A percentile compares a stretch with the other conserved stretches of the same genome.
These are phyloP conservation scores for Helarctos malayanus DNA, from an alignment of 2,797 vertebrate genomes.

Conservation along the genomic window DNA sequence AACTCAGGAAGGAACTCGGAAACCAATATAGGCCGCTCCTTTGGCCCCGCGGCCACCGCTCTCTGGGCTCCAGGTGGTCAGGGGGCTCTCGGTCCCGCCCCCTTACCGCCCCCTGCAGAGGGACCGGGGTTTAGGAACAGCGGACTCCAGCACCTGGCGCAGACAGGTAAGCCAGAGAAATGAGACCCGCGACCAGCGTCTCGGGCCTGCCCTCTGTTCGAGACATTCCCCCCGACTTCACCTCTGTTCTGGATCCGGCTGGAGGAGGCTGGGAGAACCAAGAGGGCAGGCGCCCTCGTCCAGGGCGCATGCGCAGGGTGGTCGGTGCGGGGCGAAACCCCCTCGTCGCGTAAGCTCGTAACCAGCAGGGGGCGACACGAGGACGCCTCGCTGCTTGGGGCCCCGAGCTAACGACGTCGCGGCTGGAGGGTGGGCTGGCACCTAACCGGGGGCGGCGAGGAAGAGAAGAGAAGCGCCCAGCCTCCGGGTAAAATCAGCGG, in stretches of 20 bases:
- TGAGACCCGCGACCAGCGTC: background rate
- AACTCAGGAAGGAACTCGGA: background rate
- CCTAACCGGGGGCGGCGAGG: accelerated
- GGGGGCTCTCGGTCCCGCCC: background rate
- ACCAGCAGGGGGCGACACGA: conserved; percentile 60
- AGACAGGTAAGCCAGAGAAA: background rate
- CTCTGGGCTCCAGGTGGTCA: background rate
- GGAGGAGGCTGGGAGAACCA: accelerated
- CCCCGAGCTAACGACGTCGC: accelerated
- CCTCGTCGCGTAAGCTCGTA: accelerated
- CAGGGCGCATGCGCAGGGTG: background rate
- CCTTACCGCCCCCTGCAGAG: background rate
- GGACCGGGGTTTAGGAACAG: background rate
- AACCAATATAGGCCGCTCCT: background rate
- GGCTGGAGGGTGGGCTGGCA: accelerated
- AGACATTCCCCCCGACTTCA: background rate
- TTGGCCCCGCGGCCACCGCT: background rate
- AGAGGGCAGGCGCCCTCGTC: accelerated
- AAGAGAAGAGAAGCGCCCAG: background rate
- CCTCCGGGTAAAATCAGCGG: accelerated
- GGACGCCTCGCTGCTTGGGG: background rate
- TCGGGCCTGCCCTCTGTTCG: no score
- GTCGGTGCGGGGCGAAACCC: accelerated
- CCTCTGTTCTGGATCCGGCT: accelerated
- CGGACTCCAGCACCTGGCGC: background rate